These are phyloP conservation scores for Cyrtorhinus lividipennis DNA, from an alignment of 1,140 invertebrate genomes.

Conservation along the genomic window DNA sequence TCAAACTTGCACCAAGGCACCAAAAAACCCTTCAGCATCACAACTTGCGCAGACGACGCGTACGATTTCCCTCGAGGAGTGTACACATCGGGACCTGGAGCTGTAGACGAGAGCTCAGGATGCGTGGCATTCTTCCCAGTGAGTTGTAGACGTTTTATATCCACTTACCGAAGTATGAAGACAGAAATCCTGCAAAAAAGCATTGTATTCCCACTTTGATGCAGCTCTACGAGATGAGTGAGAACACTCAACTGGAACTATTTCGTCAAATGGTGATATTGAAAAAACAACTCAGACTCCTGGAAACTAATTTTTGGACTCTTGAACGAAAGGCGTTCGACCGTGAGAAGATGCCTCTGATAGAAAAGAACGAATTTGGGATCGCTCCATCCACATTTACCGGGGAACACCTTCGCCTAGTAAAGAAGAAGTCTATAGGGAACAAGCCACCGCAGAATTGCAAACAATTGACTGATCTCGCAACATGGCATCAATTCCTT, in stretches of 20 bases:
- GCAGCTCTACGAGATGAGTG: constrained; percentile 1
- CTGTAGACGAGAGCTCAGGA: not conserved
- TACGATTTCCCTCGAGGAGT: not conserved
- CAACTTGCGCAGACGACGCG: not conserved
- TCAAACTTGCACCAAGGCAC: not conserved
- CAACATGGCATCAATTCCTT: too few species aligned
- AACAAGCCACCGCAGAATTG: too few species aligned
- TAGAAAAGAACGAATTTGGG: not conserved
- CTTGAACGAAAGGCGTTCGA: not conserved
- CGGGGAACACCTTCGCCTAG: too few species aligned
- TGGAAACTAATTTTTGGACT: not conserved
- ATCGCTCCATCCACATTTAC: too few species aligned
- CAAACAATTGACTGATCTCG: too few species aligned
- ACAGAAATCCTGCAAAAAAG: too few species aligned
- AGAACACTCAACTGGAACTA: not conserved
- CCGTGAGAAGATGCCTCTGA: not conserved
- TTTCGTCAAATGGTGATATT: not conserved
- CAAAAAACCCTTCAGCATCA: not conserved
- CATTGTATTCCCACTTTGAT: too few species aligned
- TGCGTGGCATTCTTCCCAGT: not conserved
- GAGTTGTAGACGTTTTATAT: too few species aligned
- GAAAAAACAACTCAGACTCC: not conserved
- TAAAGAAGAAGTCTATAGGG: too few species aligned
- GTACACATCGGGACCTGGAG: not conserved
- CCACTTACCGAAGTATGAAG: too few species aligned